phyloP scores from a whole-genome alignment of 2,888 invertebrate species.

The Drepanosiphum platanoidis region DNA sequence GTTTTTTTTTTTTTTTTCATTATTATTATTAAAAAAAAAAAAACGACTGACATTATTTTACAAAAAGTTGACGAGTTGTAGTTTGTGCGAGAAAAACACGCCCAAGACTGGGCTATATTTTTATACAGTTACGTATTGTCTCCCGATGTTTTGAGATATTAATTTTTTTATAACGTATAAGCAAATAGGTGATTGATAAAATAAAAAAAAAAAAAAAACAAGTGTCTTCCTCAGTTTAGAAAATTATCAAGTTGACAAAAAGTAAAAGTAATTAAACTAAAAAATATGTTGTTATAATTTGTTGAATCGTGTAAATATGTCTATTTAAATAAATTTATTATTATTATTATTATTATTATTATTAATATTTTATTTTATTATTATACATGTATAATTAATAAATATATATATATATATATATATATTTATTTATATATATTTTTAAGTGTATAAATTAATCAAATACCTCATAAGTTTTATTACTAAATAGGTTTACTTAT shows the following conservation, averaged over 20 bases:
- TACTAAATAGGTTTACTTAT: constrained; percentile 31
- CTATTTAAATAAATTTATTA: constrained; percentile 56
- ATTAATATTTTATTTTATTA: constrained; percentile 43
- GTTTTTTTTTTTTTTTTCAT: constrained; percentile 36
- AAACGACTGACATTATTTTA: constrained; percentile 58
- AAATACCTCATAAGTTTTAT: constrained; percentile 60
- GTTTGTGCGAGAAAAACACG: constrained; percentile 45
- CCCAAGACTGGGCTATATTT: constrained; percentile 54
- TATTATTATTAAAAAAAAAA: constrained; percentile 45
- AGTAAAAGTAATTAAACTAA: constrained; percentile 38
- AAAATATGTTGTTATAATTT: constrained; percentile 54
- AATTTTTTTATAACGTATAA: constrained; percentile 47
- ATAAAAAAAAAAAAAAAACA: too few relatives aligned
- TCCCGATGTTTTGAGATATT: constrained; percentile 41
- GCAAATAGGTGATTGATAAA: constrained; percentile 61
- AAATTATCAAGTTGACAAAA: constrained; percentile 43
- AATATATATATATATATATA: constrained; percentile 31
- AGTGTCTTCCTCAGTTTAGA: constrained; percentile 57
- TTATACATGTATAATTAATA: constrained; percentile 25
- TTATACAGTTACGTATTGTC: constrained; percentile 52
- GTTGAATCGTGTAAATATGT: constrained; percentile 58
- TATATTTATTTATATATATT: constrained; percentile 21
- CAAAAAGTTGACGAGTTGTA: constrained; percentile 23
- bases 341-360: constrained; percentile 54
- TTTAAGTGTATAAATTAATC: constrained; percentile 50